Conservation (phyloP, 2,797 vertebrate species). For the Pygocentrus nattereri region DNA sequence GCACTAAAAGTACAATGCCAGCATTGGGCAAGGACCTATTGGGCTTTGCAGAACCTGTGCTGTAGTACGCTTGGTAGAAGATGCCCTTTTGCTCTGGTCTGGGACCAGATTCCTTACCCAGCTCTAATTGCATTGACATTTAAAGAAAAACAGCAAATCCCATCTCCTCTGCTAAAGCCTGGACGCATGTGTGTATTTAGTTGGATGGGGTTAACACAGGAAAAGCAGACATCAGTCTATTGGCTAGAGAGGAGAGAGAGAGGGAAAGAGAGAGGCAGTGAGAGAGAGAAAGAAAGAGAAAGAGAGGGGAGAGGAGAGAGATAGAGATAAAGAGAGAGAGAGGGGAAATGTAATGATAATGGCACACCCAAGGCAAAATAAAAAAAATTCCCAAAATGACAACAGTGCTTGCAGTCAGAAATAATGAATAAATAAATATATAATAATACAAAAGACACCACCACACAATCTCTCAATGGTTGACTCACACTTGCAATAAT, state of each 20-base stretch:
- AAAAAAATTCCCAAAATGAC: background rate
- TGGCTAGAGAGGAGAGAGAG: background rate
- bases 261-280: background rate
- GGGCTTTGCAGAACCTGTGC: background rate
- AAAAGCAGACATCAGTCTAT: conserved; percentile 2
- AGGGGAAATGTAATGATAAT: background rate
- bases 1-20: background rate
- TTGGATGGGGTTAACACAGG: background rate
- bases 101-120: background rate
- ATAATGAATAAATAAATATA: background rate
- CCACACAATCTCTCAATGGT: conserved; percentile 19
- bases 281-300: background rate
- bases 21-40: background rate
- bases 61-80: background rate
- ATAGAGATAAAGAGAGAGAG: background rate
- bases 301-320: background rate
- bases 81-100: background rate
- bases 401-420: conserved; percentile 16
- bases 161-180: background rate
- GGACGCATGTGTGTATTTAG: background rate
- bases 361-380: background rate
- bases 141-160: conserved; percentile 19
- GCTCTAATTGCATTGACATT: conserved; percentile 36
- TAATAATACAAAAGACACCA: conserved; percentile 20
- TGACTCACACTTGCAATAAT: conserved; percentile 34